phyloP scores from a whole-genome alignment of 2,113 vertebrate genomes.

The Cyanoderma ruficeps region DNA sequence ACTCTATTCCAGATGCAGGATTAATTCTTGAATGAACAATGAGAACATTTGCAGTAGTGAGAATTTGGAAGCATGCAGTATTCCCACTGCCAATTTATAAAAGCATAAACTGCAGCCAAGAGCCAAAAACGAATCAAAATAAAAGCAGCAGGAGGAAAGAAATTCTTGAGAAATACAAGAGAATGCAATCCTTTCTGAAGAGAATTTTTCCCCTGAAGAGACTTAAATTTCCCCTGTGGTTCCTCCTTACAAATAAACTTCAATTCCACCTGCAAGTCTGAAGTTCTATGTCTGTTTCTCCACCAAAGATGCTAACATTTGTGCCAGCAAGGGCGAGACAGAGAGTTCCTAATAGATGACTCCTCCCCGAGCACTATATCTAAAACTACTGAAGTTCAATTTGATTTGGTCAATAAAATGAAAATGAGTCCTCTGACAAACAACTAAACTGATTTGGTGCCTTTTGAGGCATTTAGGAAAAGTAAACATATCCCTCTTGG shows the following conservation, averaged over 20 bases:
- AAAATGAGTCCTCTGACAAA: not conserved
- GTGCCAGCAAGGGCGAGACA: not conserved
- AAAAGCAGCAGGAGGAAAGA: not conserved
- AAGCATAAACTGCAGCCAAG: not conserved
- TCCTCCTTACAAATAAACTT: not conserved
- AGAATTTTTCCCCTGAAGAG: not conserved
- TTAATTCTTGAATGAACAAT: constrained; percentile 31
- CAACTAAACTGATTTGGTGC: not conserved
- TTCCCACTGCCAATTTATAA: not conserved
- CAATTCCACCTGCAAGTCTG: not conserved
- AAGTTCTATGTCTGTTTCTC: not conserved
- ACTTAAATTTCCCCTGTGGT: not conserved
- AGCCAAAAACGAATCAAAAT: not conserved
- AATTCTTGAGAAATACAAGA: constrained; percentile 8
- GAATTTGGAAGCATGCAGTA: not conserved
- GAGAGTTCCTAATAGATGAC: not conserved
- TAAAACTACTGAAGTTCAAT: not conserved
- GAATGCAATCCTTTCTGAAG: not conserved
- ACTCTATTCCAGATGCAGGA: not conserved
- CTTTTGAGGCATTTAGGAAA: not conserved
- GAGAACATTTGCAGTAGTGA: not conserved
- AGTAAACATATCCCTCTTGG: not conserved
- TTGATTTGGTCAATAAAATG: not conserved
- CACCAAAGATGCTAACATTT: not conserved
- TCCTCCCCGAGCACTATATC: not conserved